phyloP scores from a whole-genome alignment of 1,140 invertebrate genomes.

The Mya arenaria region DNA sequence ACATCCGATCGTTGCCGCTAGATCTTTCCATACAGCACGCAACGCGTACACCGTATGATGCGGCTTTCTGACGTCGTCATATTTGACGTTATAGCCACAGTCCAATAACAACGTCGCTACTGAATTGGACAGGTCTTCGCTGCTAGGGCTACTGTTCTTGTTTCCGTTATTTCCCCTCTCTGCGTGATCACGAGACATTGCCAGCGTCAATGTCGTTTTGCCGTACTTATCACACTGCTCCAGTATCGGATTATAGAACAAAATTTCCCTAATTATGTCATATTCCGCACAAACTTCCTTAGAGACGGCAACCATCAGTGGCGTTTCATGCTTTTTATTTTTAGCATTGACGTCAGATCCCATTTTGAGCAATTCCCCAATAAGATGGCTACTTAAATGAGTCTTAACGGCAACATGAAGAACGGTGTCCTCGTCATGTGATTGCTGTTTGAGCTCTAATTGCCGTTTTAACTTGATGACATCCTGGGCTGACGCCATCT shows the following conservation, averaged over 20 bases:
- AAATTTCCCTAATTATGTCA: conserved; percentile 27
- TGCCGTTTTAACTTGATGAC: conserved; percentile 26
- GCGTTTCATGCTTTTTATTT: conserved; percentile 42
- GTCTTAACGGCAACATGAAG: conserved; percentile 39
- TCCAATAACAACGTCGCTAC: conserved; percentile 38
- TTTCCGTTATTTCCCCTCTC: background rate
- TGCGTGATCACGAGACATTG: conserved; percentile 34
- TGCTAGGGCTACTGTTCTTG: background rate
- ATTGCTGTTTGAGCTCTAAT: conserved; percentile 13
- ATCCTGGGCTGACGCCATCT: conserved; percentile 16
- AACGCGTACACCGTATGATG: conserved; percentile 47
- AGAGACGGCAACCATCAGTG: conserved; percentile 38
- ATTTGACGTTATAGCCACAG: conserved; percentile 48
- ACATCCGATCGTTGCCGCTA: conserved; percentile 47
- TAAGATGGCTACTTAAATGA: conserved; percentile 10
- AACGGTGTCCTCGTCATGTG: conserved; percentile 39
- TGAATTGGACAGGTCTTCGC: background rate
- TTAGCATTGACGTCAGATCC: conserved; percentile 49
- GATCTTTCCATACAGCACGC: conserved; percentile 39
- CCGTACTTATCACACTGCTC: conserved; percentile 50
- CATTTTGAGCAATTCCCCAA: conserved; percentile 36
- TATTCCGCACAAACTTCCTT: background rate
- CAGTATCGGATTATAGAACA: conserved; percentile 42
- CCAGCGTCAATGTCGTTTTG: conserved; percentile 40
- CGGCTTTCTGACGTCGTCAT: conserved; percentile 45